Base-by-base conservation (phyloP, 2,113 vertebrate species). In the Nesogale talazaci region DNA sequence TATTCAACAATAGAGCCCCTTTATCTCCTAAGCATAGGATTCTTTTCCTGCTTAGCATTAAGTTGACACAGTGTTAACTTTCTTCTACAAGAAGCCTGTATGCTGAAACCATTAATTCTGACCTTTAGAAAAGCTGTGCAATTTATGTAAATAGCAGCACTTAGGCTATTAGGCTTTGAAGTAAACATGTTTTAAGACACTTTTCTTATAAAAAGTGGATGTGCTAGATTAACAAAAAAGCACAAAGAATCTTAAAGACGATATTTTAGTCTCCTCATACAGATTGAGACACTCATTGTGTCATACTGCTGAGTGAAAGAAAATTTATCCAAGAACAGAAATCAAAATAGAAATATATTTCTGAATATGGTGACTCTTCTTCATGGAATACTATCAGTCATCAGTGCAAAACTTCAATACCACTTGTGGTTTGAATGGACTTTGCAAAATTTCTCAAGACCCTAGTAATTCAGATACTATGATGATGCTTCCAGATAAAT, bases 61-160 rank as follows among this genome's bases (percentile, higher is more conserved):
- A 88, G 20, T 87, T 20, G 22, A 9, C 67, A 38, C 15, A 76
- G 14, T 88, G 29, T 89, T 75, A 84, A 94, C 87, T 20, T 86
- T 36, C 70, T 83, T 59, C 86, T 29, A 61, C 38, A 94, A 29
- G 31, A 88, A 88, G 20, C 12, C 36, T 74, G 75, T 52, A 56
- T 82, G 20, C 36, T 70, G 83, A 90, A n/a, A 19, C 59, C 38
- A 83, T 80, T 80, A 89, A 80, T 80, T 38, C 38, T 75, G 72
- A 76, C 65, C 76, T 96, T 95, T 36, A 92, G 77, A 82, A 77
- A 56, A 70, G 7, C 36, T 94, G 83, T 27, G 72, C 52, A 36
- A n/a, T 85, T 83, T 80, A 89, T 83, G 42, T 20, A 77, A 22
- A 86, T 81, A 86, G 20, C 40, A 92, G n/a, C 3, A 31, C 52